Evolutionary conservation across 1,140 invertebrate species (phyloP).

Genomic region (Drosophila arawakana): DNA sequence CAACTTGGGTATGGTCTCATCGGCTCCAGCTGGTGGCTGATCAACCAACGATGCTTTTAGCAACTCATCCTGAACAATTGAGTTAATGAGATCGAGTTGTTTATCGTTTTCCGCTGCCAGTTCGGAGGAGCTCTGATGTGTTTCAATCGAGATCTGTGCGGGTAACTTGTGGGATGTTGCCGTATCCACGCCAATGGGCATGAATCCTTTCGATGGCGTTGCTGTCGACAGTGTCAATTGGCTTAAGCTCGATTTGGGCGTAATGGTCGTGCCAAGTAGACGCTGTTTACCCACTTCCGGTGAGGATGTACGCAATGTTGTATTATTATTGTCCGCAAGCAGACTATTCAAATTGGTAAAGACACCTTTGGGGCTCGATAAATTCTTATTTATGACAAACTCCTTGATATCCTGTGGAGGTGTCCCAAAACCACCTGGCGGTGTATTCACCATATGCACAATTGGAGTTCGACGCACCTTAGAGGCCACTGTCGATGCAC

Average conservation of each 20-base stretch:
- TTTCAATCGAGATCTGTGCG: constrained; percentile 77
- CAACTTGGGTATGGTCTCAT: constrained; percentile 80
- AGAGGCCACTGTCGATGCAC: constrained; percentile 4
- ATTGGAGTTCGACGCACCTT: constrained; percentile 53
- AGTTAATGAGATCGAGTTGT: constrained; percentile 83
- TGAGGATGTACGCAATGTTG: constrained; percentile 24
- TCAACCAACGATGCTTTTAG: constrained; percentile 62
- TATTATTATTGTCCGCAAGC: constrained; percentile 50
- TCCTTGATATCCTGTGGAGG: constrained; percentile 72
- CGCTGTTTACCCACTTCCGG: constrained; percentile 35
- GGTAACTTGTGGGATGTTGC: constrained; percentile 81
- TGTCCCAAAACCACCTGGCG: constrained; percentile 30
- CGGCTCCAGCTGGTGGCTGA: constrained; percentile 45
- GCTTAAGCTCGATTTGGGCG: constrained; percentile 43
- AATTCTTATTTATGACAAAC: constrained; percentile 78
- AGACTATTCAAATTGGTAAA: constrained; percentile 78
- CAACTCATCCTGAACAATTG: constrained; percentile 69
- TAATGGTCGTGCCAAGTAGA: constrained; percentile 41
- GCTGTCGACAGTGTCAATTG: constrained; percentile 2
- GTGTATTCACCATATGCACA: constrained; percentile 25
- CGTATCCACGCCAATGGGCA: constrained; percentile 73
- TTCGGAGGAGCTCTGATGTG: constrained; percentile 78
- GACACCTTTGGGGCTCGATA: constrained; percentile 74
- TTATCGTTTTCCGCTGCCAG: constrained; percentile 79
- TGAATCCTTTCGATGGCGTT: constrained; percentile 66